Evolutionary conservation across 2,888 invertebrate genomes (phyloP), one percentile per base, ranked within the genome.

Genomic region (Blastobasis adustella): DNA sequence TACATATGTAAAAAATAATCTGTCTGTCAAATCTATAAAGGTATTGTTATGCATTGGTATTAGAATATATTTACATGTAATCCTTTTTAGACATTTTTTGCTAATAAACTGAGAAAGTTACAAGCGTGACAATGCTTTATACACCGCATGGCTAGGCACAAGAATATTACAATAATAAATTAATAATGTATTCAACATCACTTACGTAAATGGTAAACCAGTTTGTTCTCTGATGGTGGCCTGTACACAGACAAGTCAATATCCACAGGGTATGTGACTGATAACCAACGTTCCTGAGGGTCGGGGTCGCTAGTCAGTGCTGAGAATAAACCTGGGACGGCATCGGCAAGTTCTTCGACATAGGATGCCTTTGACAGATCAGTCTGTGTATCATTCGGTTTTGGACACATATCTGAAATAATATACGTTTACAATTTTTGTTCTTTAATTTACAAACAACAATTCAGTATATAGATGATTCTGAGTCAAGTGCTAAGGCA

Each of bases 321-420:
- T 61, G 93, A 91, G 71, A 98, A 98, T 41, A 98, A 82, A 43
- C 94, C 95, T 0, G 95, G 95, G 42, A 96, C 92, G 36, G 95
- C 94, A 58, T 96, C 96, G 10, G 91, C 90, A 43, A 95, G 90
- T 59, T 96, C 95, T 72, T 96, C 97, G 2, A 97, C 95, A 64
- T 96, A 94, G 10, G 96, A 97, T 0, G 84, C 67, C 71, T 95
- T 94, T 43, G 93, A 94, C 55, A 96, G 78, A 10, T 92, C 92
- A 51, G 93, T 93, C 59, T 92, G 91, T 2, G 95, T 93, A 63
- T 93, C 92, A 63, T 95, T 95, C 4, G 94, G 94, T 70, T 95
- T 94, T 0, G 96, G 96, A 72, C 98, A 98, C 85, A 98, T 92
- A 70, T 96, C 97, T 98, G 83, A 10, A 77, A 47, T 39, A 49